Evolutionary conservation across 1,140 invertebrate genomes (phyloP).

Genomic region (Homarus americanus): DNA sequence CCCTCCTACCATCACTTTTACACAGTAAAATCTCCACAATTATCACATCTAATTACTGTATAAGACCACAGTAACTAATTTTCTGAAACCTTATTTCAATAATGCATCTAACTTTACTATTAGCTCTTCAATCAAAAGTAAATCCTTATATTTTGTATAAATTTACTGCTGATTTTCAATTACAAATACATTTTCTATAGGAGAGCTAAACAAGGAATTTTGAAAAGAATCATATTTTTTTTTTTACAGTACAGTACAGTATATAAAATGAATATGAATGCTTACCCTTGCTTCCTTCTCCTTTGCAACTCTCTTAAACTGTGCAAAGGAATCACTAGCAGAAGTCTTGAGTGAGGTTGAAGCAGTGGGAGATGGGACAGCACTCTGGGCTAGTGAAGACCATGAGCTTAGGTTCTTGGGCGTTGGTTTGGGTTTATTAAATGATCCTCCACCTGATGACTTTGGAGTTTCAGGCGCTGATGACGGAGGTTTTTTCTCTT

Average conservation of each 20-base stretch:
- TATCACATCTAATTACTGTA: too few species aligned
- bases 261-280: background rate
- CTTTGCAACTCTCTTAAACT: constrained; percentile 96
- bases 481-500: constrained; percentile 51
- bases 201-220: too few species aligned
- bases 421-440: constrained; percentile 75
- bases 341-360: constrained; percentile 83
- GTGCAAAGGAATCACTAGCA: constrained; percentile 84
- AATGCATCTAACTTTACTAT: too few species aligned
- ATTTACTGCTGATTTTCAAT: too few species aligned
- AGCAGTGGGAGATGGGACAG: constrained; percentile 69
- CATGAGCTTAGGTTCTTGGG: constrained; percentile 93
- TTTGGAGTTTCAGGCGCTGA: constrained; percentile 69
- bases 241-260: too few species aligned
- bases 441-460: constrained; percentile 40
- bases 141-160: too few species aligned
- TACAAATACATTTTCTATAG: too few species aligned
- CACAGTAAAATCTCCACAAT: too few species aligned
- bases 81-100: too few species aligned
- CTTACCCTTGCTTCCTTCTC: constrained; percentile 92
- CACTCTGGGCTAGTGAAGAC: constrained; percentile 90
- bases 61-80: too few species aligned
- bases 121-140: too few species aligned
- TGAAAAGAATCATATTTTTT: background rate
- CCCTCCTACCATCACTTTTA: too few species aligned